These are phyloP conservation scores for Dendrocincla fuliginosa DNA, from an alignment of 2,797 vertebrate species.

Conservation along the genomic window DNA sequence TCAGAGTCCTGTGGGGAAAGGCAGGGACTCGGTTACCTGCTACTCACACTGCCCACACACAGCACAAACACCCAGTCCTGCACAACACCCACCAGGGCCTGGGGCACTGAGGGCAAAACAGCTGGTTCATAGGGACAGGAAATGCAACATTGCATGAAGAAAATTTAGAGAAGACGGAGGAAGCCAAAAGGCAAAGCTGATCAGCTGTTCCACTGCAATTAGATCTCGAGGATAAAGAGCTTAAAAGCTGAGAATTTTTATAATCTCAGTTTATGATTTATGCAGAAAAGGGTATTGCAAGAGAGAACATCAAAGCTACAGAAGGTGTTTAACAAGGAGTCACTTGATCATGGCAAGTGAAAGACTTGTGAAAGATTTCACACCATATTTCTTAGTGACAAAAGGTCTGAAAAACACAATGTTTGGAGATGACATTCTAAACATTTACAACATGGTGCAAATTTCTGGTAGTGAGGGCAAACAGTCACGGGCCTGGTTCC, in stretches of 20 bases:
- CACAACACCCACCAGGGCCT: background rate
- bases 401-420: background rate
- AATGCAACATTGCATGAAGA: background rate
- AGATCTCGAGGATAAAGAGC: background rate
- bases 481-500: background rate
- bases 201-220: background rate
- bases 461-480: background rate
- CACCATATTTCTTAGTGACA: background rate
- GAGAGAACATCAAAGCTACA: background rate
- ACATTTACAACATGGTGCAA: no score
- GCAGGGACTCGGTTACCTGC: conserved; percentile 55
- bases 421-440: background rate
- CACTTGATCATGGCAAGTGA: background rate
- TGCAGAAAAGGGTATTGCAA: background rate
- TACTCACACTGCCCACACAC: background rate
- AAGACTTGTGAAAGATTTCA: background rate
- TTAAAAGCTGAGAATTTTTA: background rate
- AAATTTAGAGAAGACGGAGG: background rate
- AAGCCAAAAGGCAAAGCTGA: background rate
- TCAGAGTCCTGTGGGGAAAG: conserved; percentile 89
- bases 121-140: background rate
- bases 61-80: background rate
- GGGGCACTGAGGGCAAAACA: background rate
- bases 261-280: background rate
- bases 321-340: background rate